phyloP scores from a whole-genome alignment of 1,140 invertebrate genomes.

The Drosophila teissieri region DNA sequence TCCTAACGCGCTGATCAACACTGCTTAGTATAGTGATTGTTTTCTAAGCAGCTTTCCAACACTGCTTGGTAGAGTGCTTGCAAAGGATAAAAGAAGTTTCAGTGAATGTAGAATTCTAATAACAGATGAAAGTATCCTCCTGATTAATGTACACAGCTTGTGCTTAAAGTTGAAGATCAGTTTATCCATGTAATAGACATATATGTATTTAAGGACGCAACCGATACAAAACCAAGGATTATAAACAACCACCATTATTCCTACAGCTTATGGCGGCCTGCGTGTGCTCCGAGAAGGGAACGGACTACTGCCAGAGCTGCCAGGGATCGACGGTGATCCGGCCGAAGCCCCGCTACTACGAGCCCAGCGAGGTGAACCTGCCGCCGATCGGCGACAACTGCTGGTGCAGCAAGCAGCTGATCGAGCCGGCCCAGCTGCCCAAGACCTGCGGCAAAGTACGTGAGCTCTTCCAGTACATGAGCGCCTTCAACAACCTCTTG shows the following conservation, averaged over 20 bases:
- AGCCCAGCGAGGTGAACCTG: slow-evolving; percentile 57
- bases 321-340: slow-evolving; percentile 58
- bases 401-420: slow-evolving; percentile 76
- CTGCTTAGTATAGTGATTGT: not conserved
- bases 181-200: too few species aligned
- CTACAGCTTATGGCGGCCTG: slow-evolving; percentile 63
- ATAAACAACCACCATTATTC: not conserved
- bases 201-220: too few species aligned
- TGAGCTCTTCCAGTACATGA: slow-evolving; percentile 75
- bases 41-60: not conserved
- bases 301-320: slow-evolving; percentile 68
- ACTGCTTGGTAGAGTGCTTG: not conserved
- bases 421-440: slow-evolving; percentile 76
- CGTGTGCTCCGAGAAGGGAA: slow-evolving; percentile 83
- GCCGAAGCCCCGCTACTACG: slow-evolving; percentile 62
- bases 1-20: not conserved
- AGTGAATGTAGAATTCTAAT: too few species aligned
- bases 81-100: not conserved
- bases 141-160: too few species aligned
- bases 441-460: slow-evolving; percentile 82
- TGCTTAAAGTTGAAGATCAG: too few species aligned
- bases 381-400: slow-evolving; percentile 78
- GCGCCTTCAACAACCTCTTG: slow-evolving; percentile 72
- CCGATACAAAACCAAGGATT: not conserved
- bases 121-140: too few species aligned